Evolutionary conservation across 2,888 invertebrate species (phyloP).

Genomic region (Julus scanicus): DNA sequence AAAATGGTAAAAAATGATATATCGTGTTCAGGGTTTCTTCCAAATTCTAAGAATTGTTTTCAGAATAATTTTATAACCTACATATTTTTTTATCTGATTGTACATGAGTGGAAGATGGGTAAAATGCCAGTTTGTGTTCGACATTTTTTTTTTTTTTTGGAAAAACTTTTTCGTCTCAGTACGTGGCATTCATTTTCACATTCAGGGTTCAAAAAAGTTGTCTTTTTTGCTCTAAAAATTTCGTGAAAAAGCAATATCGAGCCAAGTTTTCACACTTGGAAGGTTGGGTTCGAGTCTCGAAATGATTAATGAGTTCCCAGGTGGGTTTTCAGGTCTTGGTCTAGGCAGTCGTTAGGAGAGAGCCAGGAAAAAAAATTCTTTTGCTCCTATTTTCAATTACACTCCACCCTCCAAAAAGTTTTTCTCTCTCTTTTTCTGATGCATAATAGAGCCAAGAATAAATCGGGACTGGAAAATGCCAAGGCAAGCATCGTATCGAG

Average conservation of each 20-base stretch:
- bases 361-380: not conserved
- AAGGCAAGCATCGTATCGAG: constrained; percentile 2
- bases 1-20: no score
- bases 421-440: not conserved
- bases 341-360: constrained; percentile 9
- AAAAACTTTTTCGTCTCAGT: not conserved
- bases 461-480: not conserved
- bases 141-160: not conserved
- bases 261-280: constrained; percentile 29
- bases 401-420: constrained; percentile 21
- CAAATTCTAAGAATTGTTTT: no score
- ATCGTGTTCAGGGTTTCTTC: no score
- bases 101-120: not conserved
- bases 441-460: constrained; percentile 35
- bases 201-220: constrained; percentile 7
- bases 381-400: not conserved
- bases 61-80: no score
- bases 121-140: not conserved
- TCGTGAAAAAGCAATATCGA: not conserved
- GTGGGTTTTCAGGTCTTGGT: constrained; percentile 39
- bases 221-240: not conserved
- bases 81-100: not conserved
- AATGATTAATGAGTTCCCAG: constrained; percentile 22
- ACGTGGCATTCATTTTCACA: not conserved
- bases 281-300: constrained; percentile 6